Conservation (phyloP, 1,140 invertebrate species). For the Scaptomyza graminum region DNA sequence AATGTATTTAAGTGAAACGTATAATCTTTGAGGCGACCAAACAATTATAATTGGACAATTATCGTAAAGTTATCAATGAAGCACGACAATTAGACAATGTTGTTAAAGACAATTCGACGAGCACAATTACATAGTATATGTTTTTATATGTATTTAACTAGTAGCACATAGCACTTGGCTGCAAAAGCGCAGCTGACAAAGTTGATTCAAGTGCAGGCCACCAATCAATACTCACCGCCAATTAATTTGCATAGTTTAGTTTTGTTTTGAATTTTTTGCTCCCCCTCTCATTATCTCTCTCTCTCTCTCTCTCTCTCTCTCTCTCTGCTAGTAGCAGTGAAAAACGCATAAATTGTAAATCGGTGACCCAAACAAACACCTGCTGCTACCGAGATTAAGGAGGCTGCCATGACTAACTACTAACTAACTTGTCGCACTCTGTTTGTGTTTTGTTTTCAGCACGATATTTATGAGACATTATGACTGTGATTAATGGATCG, state of each 20-base stretch:
- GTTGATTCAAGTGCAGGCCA: not conserved
- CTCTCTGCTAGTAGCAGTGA: not conserved
- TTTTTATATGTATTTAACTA: not conserved
- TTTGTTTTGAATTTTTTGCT: not conserved
- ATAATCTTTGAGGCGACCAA: conserved; percentile 1
- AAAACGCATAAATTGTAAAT: conserved; percentile 16
- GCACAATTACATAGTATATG: not conserved
- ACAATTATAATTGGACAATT: conserved; percentile 15
- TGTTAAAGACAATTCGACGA: conserved; percentile 4
- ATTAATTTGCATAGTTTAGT: conserved; percentile 18
- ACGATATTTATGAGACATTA: conserved; percentile 16
- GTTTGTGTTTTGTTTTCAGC: conserved; percentile 20
- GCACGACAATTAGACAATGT: conserved; percentile 12
- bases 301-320: not conserved
- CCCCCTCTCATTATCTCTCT: not conserved
- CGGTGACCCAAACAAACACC: conserved; percentile 18
- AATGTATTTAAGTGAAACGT: conserved; percentile 1
- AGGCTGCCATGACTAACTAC: not conserved
- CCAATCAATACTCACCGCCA: not conserved
- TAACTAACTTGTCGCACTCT: conserved; percentile 6
- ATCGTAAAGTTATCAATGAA: conserved; percentile 25
- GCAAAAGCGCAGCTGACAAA: conserved; percentile 9
- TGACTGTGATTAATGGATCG: conserved; percentile 31
- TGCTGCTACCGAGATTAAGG: not conserved
- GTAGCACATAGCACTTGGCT: not conserved